Base-by-base conservation (phyloP, 1,140 invertebrate species). In the Octopus sinensis region DNA sequence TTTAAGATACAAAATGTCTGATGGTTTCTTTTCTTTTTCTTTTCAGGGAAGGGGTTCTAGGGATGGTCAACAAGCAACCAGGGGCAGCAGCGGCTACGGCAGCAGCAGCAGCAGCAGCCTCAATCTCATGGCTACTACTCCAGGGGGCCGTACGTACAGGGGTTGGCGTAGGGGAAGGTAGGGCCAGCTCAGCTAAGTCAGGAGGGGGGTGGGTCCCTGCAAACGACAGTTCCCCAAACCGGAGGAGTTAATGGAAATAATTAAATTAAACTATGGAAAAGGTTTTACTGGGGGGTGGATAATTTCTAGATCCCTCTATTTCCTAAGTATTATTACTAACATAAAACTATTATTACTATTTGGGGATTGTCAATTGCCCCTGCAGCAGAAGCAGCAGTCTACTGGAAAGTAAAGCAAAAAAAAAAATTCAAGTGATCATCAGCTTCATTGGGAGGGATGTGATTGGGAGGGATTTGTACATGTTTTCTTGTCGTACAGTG, bases 151-250 rank as follows among this genome's bases (percentile, higher is more conserved):
- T 17, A n/a, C n/a, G n/a, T 53, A 77, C 52, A 52, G 43, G 76
- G 76, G 76, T 77, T 77, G 76, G 76, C 76, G 76, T 77, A 77
- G 76, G 76, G 76, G 68, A 73, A 23, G 68, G 76, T 52, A 77
- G 76, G 76, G 76, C 76, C 76, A 77, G 76, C 76, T 77, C 76
- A 53, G 76, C 76, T 53, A 77, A 53, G 43, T 77, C 76, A 77
- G 76, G 76, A 77, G 76, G 76, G 76, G 76, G 76, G 76, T 77
- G 76, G 76, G 76, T 77, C 76, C 76, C 76, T 77, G 76, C 76
- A 77, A 43, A 51, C 30, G 76, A 77, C 76, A 77, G 76, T 73
- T 73, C 68, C 68, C 68, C 68, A 73, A 23, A 73, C 30, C 13
- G 68, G 68, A 73, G 68, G 68, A 73, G 68, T 73, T 73, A n/a